Percentiles rank a stretch among this genome's conserved stretches.
phyloP scores from a whole-genome alignment of 2,797 vertebrate species.

The Dicrostonyx torquatus region DNA sequence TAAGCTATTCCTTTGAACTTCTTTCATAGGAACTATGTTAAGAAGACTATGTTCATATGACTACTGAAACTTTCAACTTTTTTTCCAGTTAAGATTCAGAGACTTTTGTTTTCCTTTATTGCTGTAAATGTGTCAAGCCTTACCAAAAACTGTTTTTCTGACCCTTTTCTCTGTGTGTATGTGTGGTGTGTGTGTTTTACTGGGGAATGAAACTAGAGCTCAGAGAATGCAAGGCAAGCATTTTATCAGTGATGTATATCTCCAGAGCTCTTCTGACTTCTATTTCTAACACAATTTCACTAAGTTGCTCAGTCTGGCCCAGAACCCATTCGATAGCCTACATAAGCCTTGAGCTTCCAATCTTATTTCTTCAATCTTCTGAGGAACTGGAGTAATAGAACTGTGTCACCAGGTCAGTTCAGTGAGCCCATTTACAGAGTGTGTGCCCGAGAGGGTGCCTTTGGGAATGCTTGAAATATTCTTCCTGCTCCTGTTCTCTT shows the following conservation, averaged over 20 bases:
- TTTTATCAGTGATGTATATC: background rate
- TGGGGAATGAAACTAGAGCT: background rate
- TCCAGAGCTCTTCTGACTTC: background rate
- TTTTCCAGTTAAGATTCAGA: constrained; percentile 34
- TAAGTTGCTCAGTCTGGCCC: background rate
- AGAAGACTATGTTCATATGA: background rate
- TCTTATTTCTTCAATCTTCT: background rate
- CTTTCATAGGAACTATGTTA: background rate
- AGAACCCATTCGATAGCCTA: background rate
- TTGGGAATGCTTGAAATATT: background rate
- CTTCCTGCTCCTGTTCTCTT: background rate
- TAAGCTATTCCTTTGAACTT: constrained; percentile 14
- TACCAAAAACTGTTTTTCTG: background rate
- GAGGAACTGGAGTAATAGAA: background rate
- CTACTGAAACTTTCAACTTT: background rate
- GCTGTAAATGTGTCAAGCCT: background rate
- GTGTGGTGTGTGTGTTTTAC: background rate
- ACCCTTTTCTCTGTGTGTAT: too few species aligned
- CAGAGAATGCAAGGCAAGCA: background rate
- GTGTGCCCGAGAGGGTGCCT: background rate
- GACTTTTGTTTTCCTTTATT: constrained; percentile 7
- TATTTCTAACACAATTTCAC: background rate
- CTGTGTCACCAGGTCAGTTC: background rate
- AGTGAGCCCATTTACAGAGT: background rate
- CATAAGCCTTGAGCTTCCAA: background rate